These are phyloP conservation scores for Cordilura impudica DNA, from an alignment of 2,888 invertebrate species.

Conservation along the genomic window DNA sequence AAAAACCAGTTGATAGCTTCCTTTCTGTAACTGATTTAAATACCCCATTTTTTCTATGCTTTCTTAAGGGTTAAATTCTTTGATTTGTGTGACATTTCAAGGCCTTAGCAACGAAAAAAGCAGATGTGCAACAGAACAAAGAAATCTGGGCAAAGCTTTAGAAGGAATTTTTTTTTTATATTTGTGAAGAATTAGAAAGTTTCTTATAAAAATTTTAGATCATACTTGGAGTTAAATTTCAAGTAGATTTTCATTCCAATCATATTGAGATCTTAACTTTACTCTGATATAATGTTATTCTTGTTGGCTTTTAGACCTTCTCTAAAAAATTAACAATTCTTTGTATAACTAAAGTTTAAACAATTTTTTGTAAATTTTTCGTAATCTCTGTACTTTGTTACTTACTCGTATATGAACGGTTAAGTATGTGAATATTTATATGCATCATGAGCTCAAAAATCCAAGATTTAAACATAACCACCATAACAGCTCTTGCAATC, in stretches of 20 bases:
- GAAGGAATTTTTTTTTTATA: too few relatives aligned
- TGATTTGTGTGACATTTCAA: constrained; percentile 21
- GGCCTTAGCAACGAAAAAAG: constrained; percentile 5
- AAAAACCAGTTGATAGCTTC: constrained; percentile 13
- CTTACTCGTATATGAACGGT: constrained; percentile 1
- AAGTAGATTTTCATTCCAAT: too few relatives aligned
- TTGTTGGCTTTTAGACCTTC: too few relatives aligned
- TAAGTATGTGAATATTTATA: constrained; percentile 11
- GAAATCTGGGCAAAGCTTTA: background rate
- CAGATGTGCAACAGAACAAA: background rate
- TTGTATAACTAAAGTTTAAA: background rate
- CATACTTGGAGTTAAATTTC: too few relatives aligned
- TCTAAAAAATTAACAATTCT: too few relatives aligned
- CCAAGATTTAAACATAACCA: constrained; percentile 1
- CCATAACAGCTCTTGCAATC: constrained; percentile 40
- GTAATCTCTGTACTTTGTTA: constrained; percentile 14
- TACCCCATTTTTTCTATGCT: background rate
- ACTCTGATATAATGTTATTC: too few relatives aligned
- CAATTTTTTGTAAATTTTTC: constrained; percentile 36
- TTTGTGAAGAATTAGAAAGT: too few relatives aligned
- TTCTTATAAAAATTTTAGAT: too few relatives aligned
- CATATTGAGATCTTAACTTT: too few relatives aligned
- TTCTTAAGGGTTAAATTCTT: background rate
- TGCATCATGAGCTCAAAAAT: too few relatives aligned
- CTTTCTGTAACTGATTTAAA: background rate